Evolutionary conservation across 2,888 invertebrate species (phyloP).

Genomic region (Ichneumon xanthorius): DNA sequence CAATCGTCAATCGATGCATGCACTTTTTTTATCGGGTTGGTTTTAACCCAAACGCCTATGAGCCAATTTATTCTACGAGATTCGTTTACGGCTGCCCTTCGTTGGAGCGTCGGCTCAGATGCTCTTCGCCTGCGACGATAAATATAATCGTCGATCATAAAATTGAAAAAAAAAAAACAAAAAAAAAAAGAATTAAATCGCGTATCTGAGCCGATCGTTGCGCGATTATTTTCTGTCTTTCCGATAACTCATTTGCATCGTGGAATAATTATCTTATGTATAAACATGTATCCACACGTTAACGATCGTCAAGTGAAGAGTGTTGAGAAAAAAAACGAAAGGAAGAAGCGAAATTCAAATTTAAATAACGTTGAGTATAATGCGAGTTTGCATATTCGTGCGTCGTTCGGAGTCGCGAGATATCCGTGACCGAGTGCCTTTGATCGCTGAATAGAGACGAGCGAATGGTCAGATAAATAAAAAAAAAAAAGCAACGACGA

Average conservation of each 20-base stretch:
- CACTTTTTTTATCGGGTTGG: slow-evolving; percentile 43
- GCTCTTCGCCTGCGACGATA: not conserved
- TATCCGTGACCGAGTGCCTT: not conserved
- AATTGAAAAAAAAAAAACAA: not conserved
- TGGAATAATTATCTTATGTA: slow-evolving; percentile 54
- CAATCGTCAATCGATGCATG: slow-evolving; percentile 59
- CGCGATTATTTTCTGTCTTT: slow-evolving; percentile 11
- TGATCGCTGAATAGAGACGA: not conserved
- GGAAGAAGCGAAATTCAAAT: slow-evolving; percentile 13
- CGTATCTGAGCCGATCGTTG: slow-evolving; percentile 45
- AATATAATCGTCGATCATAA: slow-evolving; percentile 22
- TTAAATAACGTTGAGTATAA: not conserved
- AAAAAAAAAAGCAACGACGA: slow-evolving; percentile 25
- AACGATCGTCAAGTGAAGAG: slow-evolving; percentile 65
- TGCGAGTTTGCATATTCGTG: not conserved
- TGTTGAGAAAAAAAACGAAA: not conserved
- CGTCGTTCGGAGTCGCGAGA: not conserved
- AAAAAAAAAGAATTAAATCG: not conserved
- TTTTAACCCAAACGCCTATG: slow-evolving; percentile 1
- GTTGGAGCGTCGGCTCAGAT: slow-evolving; percentile 35
- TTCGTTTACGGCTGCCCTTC: not conserved
- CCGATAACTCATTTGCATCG: slow-evolving; percentile 51
- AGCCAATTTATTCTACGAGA: slow-evolving; percentile 25
- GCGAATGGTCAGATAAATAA: slow-evolving; percentile 30
- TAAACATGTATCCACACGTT: slow-evolving; percentile 80